These are phyloP conservation scores for Kryphioiulus occultus DNA, from an alignment of 2,888 invertebrate genomes.

Conservation along the genomic window DNA sequence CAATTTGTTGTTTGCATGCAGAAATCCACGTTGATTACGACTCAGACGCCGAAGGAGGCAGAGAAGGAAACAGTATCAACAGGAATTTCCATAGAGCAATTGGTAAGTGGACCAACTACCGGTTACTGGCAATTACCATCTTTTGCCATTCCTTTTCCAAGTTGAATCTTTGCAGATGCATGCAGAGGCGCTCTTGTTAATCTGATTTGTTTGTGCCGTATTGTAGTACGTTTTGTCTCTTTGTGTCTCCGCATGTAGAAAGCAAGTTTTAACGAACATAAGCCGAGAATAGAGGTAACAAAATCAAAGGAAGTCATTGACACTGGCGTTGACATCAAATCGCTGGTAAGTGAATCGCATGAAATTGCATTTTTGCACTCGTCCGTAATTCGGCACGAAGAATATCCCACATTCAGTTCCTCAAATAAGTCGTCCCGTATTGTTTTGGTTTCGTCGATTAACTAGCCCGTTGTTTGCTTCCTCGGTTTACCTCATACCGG, in stretches of 20 bases:
- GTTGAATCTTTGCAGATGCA: background rate
- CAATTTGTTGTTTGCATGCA: conserved; percentile 41
- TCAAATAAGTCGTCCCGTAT: background rate
- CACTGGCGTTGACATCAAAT: conserved; percentile 54
- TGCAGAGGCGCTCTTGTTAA: background rate
- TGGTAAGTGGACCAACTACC: conserved; percentile 41
- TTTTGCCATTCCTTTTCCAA: background rate
- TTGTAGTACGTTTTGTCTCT: conserved; percentile 42
- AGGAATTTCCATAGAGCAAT: conserved; percentile 46
- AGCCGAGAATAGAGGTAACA: conserved; percentile 37
- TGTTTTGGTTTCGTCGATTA: conserved; percentile 6
- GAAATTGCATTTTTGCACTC: background rate
- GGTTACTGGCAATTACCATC: background rate
- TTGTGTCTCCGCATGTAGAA: conserved; percentile 48
- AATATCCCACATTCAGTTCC: background rate
- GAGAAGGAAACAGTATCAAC: conserved; percentile 47
- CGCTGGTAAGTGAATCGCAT: conserved; percentile 51
- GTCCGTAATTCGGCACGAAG: background rate
- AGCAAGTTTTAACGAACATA: conserved; percentile 49
- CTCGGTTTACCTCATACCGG: background rate
- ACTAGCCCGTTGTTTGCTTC: background rate
- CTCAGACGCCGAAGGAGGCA: background rate
- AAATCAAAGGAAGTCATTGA: conserved; percentile 51
- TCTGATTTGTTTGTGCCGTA: background rate
- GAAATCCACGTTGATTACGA: conserved; percentile 39